These are phyloP conservation scores for Cryptops parisi DNA, from an alignment of 2,888 invertebrate genomes.

Conservation along the genomic window DNA sequence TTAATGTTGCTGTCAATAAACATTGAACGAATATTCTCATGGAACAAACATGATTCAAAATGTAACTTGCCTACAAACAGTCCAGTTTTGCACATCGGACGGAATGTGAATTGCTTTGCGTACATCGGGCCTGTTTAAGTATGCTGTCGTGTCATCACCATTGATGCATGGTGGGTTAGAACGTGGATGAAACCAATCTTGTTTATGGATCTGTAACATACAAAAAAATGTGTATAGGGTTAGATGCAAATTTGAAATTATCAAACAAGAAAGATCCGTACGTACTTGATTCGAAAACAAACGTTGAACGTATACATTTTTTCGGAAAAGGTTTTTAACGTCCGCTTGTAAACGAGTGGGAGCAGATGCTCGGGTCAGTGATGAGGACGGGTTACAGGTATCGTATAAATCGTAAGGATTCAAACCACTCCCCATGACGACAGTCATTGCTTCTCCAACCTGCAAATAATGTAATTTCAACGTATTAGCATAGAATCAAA, in stretches of 20 bases:
- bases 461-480: not conserved
- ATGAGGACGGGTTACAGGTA: not conserved
- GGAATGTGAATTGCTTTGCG: constrained; percentile 23
- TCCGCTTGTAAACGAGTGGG: not conserved
- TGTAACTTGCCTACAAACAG: constrained; percentile 20
- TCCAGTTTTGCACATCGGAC: constrained; percentile 19
- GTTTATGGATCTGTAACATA: too few relatives aligned
- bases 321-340: not conserved
- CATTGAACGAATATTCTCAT: not conserved
- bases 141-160: constrained; percentile 17
- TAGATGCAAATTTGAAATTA: not conserved
- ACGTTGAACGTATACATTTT: too few relatives aligned
- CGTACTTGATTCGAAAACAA: too few relatives aligned
- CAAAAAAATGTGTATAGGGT: constrained; percentile 1
- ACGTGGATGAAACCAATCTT: too few relatives aligned
- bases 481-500: not conserved
- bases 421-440: not conserved
- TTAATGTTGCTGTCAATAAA: not conserved
- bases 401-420: constrained; percentile 13
- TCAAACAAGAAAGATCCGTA: not conserved
- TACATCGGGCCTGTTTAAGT: constrained; percentile 20
- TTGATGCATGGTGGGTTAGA: constrained; percentile 22
- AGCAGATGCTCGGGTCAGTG: too few relatives aligned
- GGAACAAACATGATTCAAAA: not conserved
- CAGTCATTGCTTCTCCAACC: not conserved